Evolutionary conservation across 2,888 invertebrate genomes (phyloP), one percentile per base, ranked within the genome.

Genomic region (Hirtodrosophila histrioides): DNA sequence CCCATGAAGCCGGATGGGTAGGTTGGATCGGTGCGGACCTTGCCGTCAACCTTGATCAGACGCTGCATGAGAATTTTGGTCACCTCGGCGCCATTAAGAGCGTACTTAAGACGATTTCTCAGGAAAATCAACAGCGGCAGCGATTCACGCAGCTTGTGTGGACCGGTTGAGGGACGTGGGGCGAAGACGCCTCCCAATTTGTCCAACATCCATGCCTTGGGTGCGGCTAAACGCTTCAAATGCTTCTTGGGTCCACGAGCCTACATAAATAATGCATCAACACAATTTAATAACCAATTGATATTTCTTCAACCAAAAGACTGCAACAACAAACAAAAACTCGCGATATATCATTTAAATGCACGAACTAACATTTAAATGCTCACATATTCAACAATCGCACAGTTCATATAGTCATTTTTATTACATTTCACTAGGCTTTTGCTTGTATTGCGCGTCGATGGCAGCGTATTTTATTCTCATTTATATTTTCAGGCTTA

Each of bases 201-300:
- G 94, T 99, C 99, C 94, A 99, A 95, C 99, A 99, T 99, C 99
- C 99, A 99, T 96, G 99, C 97, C 93, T 98, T 99, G 9, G 99
- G 99, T 66, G 99, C 99, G 92, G 97, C 96, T 90, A 99, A 94
- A 93, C 99, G 98, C 95, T 99, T 99, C 94, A 99, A 94, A 93
- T 99, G 99, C 94, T 99, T 99, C 93, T 98, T 99, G 45, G 98
- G 99, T 92, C 99, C 99, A 93, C 99, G 97, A 93, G 97, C 98
- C 98, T 97, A 92, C 12, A 93, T 92, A 75, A 75, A 29, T 6
- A 23, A 37, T 27, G 12, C 4, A 76, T 39, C 35, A 44, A 54
- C 44, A 50, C 10, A 35, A 58, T 29, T 49, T 48, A 35, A 3
- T 36, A 36, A 54, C 65, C 23, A 57, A 31, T 50, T 6, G 0